Conservation (phyloP, 2,888 invertebrate genomes). For the Epicampocera succincta region DNA sequence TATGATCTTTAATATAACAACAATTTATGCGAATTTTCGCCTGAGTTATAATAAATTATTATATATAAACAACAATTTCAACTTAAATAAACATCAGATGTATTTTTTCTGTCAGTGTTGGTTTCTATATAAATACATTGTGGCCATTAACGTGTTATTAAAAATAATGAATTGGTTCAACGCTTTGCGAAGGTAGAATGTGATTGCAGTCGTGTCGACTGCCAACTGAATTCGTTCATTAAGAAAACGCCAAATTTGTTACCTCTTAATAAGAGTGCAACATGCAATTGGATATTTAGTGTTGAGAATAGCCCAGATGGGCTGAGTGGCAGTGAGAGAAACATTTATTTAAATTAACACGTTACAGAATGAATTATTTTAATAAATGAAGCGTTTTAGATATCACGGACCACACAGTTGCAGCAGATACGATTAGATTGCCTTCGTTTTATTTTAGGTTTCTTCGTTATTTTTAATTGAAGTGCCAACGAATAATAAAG, state of each 20-base stretch:
- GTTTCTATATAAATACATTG: neutral
- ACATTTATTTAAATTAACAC: conserved; percentile 40
- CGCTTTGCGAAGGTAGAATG: conserved; percentile 19
- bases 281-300: conserved; percentile 66
- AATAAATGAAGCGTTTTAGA: conserved; percentile 28
- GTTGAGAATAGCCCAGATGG: conserved; percentile 16
- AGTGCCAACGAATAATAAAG: too few species aligned
- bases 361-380: conserved; percentile 13
- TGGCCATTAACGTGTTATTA: conserved; percentile 45
- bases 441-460: too few species aligned
- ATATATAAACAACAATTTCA: too few species aligned
- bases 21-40: too few species aligned
- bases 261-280: conserved; percentile 54
- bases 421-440: too few species aligned
- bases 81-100: too few species aligned
- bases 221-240: conserved; percentile 16
- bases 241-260: conserved; percentile 6
- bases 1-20: too few species aligned
- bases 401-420: conserved; percentile 31
- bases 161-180: conserved; percentile 40
- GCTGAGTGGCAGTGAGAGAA: neutral
- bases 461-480: too few species aligned
- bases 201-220: neutral
- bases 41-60: too few species aligned
- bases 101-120: neutral